Base-by-base conservation (phyloP, 2,797 vertebrate genomes). In the Pipistrellus pipistrellus region DNA sequence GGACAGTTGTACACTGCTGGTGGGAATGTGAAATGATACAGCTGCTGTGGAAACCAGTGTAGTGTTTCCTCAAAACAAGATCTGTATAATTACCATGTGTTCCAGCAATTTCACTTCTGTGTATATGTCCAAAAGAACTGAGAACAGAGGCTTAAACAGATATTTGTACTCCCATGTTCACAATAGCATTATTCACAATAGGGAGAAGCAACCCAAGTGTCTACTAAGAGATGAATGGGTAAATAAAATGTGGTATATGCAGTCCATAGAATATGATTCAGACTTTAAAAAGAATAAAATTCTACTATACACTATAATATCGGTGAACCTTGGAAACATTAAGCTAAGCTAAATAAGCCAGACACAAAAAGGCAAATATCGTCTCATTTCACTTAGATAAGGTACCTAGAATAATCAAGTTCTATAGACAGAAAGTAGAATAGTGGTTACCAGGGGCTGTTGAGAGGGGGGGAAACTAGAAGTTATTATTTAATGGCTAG, bases 301-400 rank as follows among this genome's bases (percentile, higher is more conserved):
- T 53, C 51, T 53, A 17, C 48, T 86, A 59, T 57, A 72, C 72
- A 51, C 23, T 90, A 14, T 85, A 90, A 23, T 27, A 80, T 21
- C 2, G 18, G 9, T 73, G 59, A 82, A n/a, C 7, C 48, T 66
- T 66, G 18, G 73, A 96, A 90, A 62, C 51, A 84, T 55, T 48
- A 55, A 18, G 11, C 38, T 82, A 69, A 57, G 38, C 18, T 35
- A 87, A 92, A 90, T 59, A 66, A 90, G n/a, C 32, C 51, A 78
- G 64, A 83, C n/a, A 87, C 62, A 53, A 68, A 94, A 75, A 21
- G n/a, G 64, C 51, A 92, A 88, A 71, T n/a, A 53, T 8, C 55
- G 38, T 68, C 59, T 87, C 27, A 82, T 32, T 77, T 10, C 46
- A 89, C 62, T 66, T 62, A n/a, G 18, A 21, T 64, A 44, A 64